Evolutionary conservation across 2,797 vertebrate genomes (phyloP), one percentile per base, ranked within the genome.

Genomic region (Okamejei kenojei): DNA sequence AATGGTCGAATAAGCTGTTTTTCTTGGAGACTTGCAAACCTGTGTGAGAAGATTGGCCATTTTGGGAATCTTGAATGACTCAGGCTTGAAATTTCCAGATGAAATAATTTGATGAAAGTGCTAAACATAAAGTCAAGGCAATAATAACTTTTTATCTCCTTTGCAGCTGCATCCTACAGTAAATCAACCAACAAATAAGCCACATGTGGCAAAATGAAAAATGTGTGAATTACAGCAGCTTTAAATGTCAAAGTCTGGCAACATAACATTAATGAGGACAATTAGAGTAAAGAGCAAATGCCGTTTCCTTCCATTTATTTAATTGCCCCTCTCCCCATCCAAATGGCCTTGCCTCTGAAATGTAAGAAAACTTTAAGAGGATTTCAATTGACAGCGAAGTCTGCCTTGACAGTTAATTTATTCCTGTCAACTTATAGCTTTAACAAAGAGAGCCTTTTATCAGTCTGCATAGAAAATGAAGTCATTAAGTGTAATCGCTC

Each of bases 401-500:
- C 23, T 23, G 84, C 68, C n/a, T 88, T 68, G 5, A 35, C 84
- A 88, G 61, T 4, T 35, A 65, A 88, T 88, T 88, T 35, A 88
- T 68, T 88, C n/a, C 63, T 88, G n/a, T 88, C 84, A 88, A 32
- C 15, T n/a, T 68, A 32, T 19, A 88, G 32, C n/a, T 35, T 68
- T 88, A 88, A 88, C n/a, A 17, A 88, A 68, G n/a, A n/a, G n/a
- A 88, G 63, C 63, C 84, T 68, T 68, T 88, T 68, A 68, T 68
- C n/a, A 32, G n/a, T 63, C 19, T 61, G 84, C 35, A 68, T 63
- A 88, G 63, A 68, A 68, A 63, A 88, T 65, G 15, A 65, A 88
- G n/a, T 35, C 2, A 35, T 88, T 65, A 68, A 88, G 84, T 63
- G 63, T 88, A 88, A 88, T 88, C 61, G n/a, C n/a, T 65, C 84